Base-by-base conservation (phyloP, 2,888 invertebrate genomes). In the Conchocele bisecta region DNA sequence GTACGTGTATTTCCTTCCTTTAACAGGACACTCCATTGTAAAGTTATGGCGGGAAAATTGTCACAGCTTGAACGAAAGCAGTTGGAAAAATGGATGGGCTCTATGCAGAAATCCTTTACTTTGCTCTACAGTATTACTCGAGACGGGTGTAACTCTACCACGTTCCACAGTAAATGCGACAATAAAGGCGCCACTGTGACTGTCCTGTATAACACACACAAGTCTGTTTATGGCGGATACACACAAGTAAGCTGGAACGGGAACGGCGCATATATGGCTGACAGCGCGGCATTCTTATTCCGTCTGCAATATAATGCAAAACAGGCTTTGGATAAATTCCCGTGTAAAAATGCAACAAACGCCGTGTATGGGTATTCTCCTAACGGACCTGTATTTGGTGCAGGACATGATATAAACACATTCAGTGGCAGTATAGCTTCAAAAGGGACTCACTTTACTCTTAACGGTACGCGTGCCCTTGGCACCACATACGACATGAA, bases 81-180 rank as follows among this genome's bases (percentile, higher is more conserved):
- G 66, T 42, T 76, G 28, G 26, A 26, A 7, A 39, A 56, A 17
- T 76, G 69, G 73, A 65, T 76, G 11, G 66, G 66, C 3, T 50
- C 37, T 17, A 48, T 29, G 1, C 51, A 41, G n/a, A 48, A 65
- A 26, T n/a, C 20, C 20, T 69, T 76, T 26, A 44, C 48, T 22
- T 54, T 73, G 31, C 11, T 76, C 37, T 77, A 67, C 44, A 59
- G 41, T 29, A 64, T 64, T 13, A 59, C 61, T 3, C 33, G 58
- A 33, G 76, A 81, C 46, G 76, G 78, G 0, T 76, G 75, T 44
- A 64, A 28, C 7, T 37, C 66, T 15, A 35, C 51, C 3, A 33
- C 67, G 2, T 81, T 81, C 33, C 81, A 81, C 35, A 56, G 74
- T 41, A 56, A 69, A 41, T 81, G 81, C 63, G 61, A 81, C 71